phyloP scores from a whole-genome alignment of 2,797 vertebrate genomes.

The Coregonus ussuriensis region DNA sequence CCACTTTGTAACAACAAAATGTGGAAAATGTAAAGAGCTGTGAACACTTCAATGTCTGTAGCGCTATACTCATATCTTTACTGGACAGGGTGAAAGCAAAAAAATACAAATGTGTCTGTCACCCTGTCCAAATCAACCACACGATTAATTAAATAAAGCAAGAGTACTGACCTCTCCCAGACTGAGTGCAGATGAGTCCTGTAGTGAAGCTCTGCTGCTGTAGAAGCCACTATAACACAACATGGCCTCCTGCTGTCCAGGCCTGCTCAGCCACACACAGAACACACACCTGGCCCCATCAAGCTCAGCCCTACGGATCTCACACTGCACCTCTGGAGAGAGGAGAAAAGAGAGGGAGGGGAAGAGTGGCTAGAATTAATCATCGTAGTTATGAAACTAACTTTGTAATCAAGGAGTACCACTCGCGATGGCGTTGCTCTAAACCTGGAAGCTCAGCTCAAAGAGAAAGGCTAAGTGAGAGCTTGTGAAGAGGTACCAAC shows the following conservation, averaged over 20 bases:
- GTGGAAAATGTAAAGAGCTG: too few species aligned
- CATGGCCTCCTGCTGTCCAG: constrained; percentile 71
- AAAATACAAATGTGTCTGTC: too few species aligned
- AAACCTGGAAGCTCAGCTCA: neutral
- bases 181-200: constrained; percentile 71
- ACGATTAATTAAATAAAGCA: too few species aligned
- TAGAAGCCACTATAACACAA: constrained; percentile 46
- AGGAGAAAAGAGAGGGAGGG: neutral
- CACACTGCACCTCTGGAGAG: constrained; percentile 80
- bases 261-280: constrained; percentile 86
- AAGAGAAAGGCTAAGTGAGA: neutral
- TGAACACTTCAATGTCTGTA: neutral
- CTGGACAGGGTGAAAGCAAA: neutral
- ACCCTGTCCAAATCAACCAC: too few species aligned
- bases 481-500: constrained; percentile 56
- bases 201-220: constrained; percentile 49
- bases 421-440: neutral
- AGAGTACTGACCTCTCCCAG: constrained; percentile 78
- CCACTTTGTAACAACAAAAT: too few species aligned
- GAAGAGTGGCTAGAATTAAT: too few species aligned
- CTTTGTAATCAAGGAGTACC: neutral
- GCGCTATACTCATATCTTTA: neutral
- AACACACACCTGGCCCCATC: constrained; percentile 73
- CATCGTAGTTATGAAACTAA: neutral
- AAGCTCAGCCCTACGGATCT: constrained; percentile 76